Evolutionary conservation across 2,113 vertebrate species (phyloP).

Genomic region (Silurus asotus): DNA sequence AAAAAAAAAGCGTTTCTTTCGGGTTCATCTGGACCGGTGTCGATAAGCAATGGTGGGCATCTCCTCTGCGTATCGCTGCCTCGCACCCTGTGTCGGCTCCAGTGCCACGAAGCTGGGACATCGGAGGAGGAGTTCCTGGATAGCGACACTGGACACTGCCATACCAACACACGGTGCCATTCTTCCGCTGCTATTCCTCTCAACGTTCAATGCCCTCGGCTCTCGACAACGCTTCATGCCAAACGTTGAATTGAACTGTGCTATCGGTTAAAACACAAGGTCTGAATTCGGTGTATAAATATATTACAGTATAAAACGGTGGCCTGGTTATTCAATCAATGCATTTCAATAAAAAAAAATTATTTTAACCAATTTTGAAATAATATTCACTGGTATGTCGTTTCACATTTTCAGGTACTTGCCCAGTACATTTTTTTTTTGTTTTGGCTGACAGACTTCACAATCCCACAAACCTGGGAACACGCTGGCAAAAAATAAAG

Average conservation of each 20-base stretch:
- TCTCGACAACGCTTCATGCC: neutral
- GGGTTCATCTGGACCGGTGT: constrained; percentile 79
- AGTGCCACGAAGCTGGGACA: constrained; percentile 58
- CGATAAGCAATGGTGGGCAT: constrained; percentile 74
- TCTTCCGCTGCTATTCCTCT: constrained; percentile 32
- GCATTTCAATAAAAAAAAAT: neutral
- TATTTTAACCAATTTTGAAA: too few relatives aligned
- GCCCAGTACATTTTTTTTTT: neutral
- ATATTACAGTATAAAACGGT: neutral
- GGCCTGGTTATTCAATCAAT: neutral
- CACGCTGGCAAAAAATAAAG: neutral
- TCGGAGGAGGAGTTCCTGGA: constrained; percentile 62
- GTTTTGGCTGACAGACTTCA: neutral
- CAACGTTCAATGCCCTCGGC: constrained; percentile 32
- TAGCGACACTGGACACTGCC: constrained; percentile 75
- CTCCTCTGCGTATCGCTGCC: constrained; percentile 73
- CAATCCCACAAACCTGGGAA: neutral
- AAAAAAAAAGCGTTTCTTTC: constrained; percentile 67
- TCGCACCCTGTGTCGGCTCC: constrained; percentile 65
- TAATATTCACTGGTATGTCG: neutral
- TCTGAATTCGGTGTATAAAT: constrained; percentile 16
- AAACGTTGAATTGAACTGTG: constrained; percentile 7
- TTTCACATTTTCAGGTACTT: neutral
- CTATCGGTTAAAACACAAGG: constrained; percentile 49
- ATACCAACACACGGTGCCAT: constrained; percentile 41